Conservation (phyloP, 1,140 invertebrate genomes). For the Saccostrea cuccullata region DNA sequence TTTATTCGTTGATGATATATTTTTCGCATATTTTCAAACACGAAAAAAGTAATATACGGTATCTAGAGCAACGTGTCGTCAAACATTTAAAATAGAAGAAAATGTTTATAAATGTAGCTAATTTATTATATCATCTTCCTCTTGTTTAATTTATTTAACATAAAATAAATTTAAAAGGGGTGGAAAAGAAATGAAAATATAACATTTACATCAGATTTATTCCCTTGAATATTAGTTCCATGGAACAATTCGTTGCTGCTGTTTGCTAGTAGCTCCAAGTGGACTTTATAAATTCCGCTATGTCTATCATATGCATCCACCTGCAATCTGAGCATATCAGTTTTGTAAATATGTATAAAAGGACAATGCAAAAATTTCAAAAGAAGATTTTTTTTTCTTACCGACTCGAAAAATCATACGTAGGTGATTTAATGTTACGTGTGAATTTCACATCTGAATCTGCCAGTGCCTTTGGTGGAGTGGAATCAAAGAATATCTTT, state of each 20-base stretch:
- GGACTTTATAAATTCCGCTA: conserved; percentile 43
- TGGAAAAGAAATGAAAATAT: background rate
- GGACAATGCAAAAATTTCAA: too few species aligned
- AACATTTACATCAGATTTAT: conserved; percentile 35
- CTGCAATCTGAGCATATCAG: background rate
- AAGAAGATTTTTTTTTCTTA: background rate
- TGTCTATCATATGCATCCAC: conserved; percentile 38
- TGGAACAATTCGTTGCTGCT: conserved; percentile 1
- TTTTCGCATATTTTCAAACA: too few species aligned
- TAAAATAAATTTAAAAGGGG: too few species aligned
- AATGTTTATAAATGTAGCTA: too few species aligned
- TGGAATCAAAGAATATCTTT: conserved; percentile 40
- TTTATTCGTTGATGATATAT: too few species aligned
- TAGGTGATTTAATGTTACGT: background rate
- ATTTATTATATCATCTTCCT: too few species aligned
- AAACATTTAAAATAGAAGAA: too few species aligned
- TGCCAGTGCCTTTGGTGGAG: background rate
- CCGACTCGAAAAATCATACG: background rate
- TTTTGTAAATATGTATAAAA: too few species aligned
- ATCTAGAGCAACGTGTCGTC: too few species aligned
- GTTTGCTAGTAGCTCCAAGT: conserved; percentile 33
- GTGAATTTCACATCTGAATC: background rate
- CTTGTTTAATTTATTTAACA: too few species aligned
- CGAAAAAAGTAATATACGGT: too few species aligned
- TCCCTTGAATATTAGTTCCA: conserved; percentile 15